Evolutionary conservation across 2,797 vertebrate genomes (phyloP).

Genomic region (Gephyroberyx darwinii): DNA sequence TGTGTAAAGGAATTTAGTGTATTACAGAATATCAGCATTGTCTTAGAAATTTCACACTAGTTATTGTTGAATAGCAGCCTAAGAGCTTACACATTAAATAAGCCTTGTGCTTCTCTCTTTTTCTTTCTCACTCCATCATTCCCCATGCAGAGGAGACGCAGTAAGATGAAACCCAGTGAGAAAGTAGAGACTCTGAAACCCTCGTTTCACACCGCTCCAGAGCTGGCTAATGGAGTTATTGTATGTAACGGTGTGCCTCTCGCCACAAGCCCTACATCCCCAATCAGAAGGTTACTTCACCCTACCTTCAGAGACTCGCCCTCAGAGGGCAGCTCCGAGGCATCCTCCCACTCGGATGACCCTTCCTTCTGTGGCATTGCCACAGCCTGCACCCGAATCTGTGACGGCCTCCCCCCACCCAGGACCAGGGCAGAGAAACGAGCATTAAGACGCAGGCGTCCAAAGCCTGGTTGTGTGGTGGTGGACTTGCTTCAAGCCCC

Average conservation of each 20-base stretch:
- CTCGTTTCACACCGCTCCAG: conserved; percentile 44
- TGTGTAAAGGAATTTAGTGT: conserved; percentile 58
- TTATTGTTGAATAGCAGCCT: background rate
- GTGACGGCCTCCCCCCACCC: conserved; percentile 82
- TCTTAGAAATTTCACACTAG: background rate
- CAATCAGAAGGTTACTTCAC: conserved; percentile 47
- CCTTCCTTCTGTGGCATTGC: conserved; percentile 94
- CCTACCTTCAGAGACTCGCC: conserved; percentile 75
- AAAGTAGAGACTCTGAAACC: conserved; percentile 72
- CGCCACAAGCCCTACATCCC: conserved; percentile 26
- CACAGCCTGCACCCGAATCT: conserved; percentile 86
- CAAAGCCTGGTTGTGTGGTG: conserved; percentile 79
- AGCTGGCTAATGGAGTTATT: conserved; percentile 59
- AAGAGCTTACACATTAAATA: conserved; percentile 5
- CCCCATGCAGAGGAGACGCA: conserved; percentile 67
- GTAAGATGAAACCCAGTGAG: conserved; percentile 63
- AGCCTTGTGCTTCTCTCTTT: background rate
- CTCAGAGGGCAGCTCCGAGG: conserved; percentile 92
- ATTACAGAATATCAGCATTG: background rate
- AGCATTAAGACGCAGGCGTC: conserved; percentile 86
- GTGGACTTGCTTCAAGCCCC: conserved; percentile 87
- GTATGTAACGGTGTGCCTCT: conserved; percentile 43
- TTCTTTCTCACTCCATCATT: background rate
- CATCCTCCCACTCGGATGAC: conserved; percentile 92
- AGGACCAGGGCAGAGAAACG: conserved; percentile 82